Evolutionary conservation across 2,797 vertebrate genomes (phyloP).

Genomic region (Trachops cirrhosus): DNA sequence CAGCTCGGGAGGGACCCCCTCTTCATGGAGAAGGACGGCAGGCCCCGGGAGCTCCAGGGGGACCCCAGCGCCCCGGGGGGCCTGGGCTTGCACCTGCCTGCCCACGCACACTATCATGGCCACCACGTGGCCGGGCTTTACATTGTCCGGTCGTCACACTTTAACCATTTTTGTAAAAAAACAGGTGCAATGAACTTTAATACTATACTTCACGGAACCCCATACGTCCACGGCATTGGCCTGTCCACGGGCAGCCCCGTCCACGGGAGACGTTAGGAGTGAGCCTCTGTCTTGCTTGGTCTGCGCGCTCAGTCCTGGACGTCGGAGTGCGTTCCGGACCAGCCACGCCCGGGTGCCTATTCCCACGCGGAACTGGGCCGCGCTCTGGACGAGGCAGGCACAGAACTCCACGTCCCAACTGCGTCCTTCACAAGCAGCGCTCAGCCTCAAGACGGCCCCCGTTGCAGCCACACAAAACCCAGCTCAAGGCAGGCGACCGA

Average conservation of each 20-base stretch:
- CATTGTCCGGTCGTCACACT: neutral
- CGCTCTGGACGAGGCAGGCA: neutral
- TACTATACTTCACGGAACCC: neutral
- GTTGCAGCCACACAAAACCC: accelerated
- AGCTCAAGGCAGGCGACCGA: accelerated
- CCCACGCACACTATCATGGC: neutral
- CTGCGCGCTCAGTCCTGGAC: neutral
- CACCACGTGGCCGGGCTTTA: neutral
- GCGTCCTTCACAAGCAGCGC: too few relatives aligned
- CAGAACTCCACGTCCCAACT: accelerated
- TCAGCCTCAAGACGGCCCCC: accelerated
- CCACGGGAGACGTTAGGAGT: accelerated
- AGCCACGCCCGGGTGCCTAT: neutral
- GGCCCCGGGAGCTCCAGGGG: neutral
- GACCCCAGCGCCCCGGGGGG: neutral
- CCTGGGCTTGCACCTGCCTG: too few relatives aligned
- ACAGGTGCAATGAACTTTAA: neutral
- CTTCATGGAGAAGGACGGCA: neutral
- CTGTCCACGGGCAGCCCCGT: too few relatives aligned
- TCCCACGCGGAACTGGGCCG: accelerated
- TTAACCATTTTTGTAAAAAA: neutral
- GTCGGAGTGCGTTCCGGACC: accelerated
- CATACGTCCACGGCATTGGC: neutral
- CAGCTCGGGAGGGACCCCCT: neutral
- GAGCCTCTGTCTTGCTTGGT: accelerated